Percentiles rank a stretch among this genome's conserved stretches.
Evolutionary conservation across 2,113 vertebrate species (phyloP).

Genomic region (Bothrops jararaca): DNA sequence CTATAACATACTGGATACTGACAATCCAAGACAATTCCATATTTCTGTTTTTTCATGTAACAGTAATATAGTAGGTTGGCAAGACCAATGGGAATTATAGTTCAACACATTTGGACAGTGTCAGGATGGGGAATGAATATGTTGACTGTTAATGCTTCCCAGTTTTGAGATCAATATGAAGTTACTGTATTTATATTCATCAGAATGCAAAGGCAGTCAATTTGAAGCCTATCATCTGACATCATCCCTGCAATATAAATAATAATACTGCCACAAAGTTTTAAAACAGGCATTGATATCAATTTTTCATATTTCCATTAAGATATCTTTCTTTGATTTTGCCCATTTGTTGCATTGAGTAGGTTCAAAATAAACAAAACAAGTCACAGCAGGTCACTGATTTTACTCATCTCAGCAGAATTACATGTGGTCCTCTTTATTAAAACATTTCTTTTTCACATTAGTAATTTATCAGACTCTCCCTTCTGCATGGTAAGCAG

Average conservation of each 20-base stretch:
- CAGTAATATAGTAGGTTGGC: background rate
- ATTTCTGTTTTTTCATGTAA: background rate
- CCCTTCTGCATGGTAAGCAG: background rate
- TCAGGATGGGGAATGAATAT: background rate
- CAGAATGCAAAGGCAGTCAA: background rate
- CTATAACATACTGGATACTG: background rate
- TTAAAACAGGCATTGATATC: background rate
- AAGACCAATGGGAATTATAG: background rate
- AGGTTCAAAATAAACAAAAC: background rate
- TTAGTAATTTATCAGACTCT: background rate
- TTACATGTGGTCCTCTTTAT: background rate
- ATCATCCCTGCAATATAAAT: background rate
- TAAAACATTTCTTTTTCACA: slow-evolving; percentile 9
- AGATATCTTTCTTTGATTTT: background rate
- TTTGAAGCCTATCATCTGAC: background rate
- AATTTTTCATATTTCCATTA: background rate
- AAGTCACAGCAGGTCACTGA: background rate
- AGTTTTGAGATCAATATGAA: background rate
- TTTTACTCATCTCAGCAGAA: background rate
- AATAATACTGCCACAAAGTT: background rate
- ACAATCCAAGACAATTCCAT: background rate
- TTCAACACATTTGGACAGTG: background rate
- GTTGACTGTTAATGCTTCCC: background rate
- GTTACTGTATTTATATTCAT: too few relatives aligned
- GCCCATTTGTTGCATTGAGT: background rate